phyloP scores from a whole-genome alignment of 2,113 vertebrate species.

The Canis aureus region DNA sequence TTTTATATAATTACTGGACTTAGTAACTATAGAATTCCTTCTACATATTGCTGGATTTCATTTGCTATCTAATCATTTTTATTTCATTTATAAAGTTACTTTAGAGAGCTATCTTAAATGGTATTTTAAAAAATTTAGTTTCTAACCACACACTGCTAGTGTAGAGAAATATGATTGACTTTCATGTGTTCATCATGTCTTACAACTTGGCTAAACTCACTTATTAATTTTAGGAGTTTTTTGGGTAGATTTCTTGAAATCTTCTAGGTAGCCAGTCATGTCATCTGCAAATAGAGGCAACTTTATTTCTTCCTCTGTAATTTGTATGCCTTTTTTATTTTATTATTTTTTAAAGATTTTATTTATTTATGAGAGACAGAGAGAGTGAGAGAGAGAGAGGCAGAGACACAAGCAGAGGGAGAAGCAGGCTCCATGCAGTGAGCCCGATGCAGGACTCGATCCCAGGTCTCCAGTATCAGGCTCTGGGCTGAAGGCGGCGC shows the following conservation, averaged over 20 bases:
- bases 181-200: background rate
- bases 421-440: no score
- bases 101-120: background rate
- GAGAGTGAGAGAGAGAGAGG: no score
- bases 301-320: background rate
- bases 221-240: background rate
- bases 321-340: background rate
- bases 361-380: no score
- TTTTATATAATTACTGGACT: background rate
- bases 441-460: no score
- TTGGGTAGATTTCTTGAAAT: background rate
- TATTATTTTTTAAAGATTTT: no score
- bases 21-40: background rate
- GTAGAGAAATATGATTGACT: background rate
- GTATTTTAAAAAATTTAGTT: background rate
- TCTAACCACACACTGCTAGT: background rate
- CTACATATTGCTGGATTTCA: background rate
- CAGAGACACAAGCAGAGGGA: no score
- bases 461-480: no score
- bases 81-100: background rate
- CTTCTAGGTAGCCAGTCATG: background rate
- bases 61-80: background rate
- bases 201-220: background rate
- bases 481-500: no score
- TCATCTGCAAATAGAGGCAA: background rate